Base-by-base conservation (phyloP, 2,113 vertebrate genomes). In the Circaetus cinerascens region DNA sequence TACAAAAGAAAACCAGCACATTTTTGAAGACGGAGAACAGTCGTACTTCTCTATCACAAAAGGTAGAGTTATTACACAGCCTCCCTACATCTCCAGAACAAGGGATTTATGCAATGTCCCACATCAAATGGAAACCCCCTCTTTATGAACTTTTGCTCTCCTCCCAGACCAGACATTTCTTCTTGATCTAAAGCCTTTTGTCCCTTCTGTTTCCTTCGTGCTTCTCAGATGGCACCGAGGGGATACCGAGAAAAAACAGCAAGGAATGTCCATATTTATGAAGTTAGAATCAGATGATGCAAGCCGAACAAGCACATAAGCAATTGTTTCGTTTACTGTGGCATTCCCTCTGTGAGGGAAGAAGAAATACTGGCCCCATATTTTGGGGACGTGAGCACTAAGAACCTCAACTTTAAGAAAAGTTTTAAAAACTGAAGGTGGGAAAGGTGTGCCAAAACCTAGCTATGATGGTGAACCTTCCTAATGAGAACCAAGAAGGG, bases 11-110 rank as follows among this genome's bases (percentile, higher is more conserved):
- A 56, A 59, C 0, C 2, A 1, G 15, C 14, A 8, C 16, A 2
- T 53, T 85, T 85, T 53, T 51, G 60, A 67, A 57, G 40, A 10
- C 16, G 18, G 19, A 82, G 56, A 72, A 43, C 9, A 57, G 13
- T 15, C 0, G 0, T 15, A 46, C 51, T 57, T 55, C 48, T 80
- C 64, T n/a, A 3, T 34, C 45, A 55, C 30, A 75, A 38, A 36
- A 83, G 10, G 41, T 3, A 27, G 45, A 79, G 15, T 53, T 75
- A 62, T 34, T 15, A n/a, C 12, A 43, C 13, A 15, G 25, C 29
- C 45, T 74, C 41, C 26, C 55, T 73, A 2, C 36, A 21, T 26
- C 22, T 83, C 41, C 67, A 77, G 21, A 72, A 38, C 3, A 76
- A 76, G 19, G 38, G 32, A 55, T 30, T 83, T 66, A 74, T 29